Conservation (phyloP, 2,113 vertebrate genomes). For the Ceyx melanurus region DNA sequence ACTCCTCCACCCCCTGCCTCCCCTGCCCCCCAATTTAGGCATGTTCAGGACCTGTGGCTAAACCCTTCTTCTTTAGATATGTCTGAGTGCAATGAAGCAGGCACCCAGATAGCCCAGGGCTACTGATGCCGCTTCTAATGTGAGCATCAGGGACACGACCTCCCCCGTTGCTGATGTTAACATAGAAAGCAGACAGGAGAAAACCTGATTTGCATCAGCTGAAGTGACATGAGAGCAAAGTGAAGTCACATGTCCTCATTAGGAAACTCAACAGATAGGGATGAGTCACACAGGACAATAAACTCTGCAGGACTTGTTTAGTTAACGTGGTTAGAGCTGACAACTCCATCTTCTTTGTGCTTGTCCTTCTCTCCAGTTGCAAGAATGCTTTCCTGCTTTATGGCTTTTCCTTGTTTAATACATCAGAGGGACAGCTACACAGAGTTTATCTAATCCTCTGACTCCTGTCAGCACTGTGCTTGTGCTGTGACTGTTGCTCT, state of each 20-base stretch:
- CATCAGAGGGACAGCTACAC: neutral
- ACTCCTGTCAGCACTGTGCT: neutral
- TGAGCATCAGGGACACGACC: neutral
- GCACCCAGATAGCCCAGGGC: neutral
- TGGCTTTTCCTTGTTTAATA: neutral
- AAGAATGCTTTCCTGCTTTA: neutral
- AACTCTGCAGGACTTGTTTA: neutral
- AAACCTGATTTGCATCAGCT: neutral
- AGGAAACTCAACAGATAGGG: conserved; percentile 5
- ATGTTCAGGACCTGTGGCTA: neutral
- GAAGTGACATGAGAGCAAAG: neutral
- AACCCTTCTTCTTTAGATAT: neutral
- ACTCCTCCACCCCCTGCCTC: too few species aligned
- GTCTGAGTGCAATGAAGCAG: neutral
- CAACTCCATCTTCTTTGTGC: neutral
- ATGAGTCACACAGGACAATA: neutral
- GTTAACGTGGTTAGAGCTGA: neutral
- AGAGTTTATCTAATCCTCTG: neutral
- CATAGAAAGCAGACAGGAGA: neutral
- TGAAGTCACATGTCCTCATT: neutral
- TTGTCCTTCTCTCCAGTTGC: neutral
- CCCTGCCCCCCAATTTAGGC: accelerated
- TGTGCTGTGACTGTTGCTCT: neutral
- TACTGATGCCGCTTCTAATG: neutral
- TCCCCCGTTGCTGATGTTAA: neutral